Evolutionary conservation across 2,113 vertebrate species (phyloP).

Genomic region (Onychorhynchus coronatus): DNA sequence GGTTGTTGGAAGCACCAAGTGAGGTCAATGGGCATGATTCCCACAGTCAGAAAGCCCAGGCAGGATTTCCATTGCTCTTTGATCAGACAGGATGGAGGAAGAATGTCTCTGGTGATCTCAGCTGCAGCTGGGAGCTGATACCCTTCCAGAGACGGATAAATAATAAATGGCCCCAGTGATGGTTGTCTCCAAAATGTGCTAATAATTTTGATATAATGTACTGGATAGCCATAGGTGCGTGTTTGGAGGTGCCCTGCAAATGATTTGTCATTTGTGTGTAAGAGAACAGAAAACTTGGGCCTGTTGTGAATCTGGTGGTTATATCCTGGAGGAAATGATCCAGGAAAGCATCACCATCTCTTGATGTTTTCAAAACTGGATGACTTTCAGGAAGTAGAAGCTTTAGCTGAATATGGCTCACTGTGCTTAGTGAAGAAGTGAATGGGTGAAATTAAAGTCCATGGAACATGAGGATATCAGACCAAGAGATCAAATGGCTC

Average conservation of each 20-base stretch:
- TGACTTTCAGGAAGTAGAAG: neutral
- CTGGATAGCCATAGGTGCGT: neutral
- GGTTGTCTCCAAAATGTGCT: neutral
- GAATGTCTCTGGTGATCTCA: neutral
- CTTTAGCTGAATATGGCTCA: neutral
- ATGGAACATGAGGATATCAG: neutral
- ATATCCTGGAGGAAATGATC: neutral
- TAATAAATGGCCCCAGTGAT: neutral
- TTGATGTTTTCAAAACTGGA: neutral
- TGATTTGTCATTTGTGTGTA: neutral
- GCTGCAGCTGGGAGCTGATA: neutral
- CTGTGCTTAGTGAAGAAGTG: neutral
- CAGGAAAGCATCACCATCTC: neutral
- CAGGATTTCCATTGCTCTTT: constrained; percentile 8
- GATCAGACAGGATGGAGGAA: neutral
- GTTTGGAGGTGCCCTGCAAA: neutral
- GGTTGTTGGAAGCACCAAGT: neutral
- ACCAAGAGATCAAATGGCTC: neutral
- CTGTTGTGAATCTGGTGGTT: neutral
- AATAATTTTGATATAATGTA: neutral
- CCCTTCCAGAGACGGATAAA: constrained; percentile 14
- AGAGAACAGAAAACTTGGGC: neutral
- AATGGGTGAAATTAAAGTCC: neutral
- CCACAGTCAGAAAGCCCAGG: neutral
- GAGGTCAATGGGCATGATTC: neutral